These are phyloP conservation scores for Lasius platythorax DNA, from an alignment of 2,888 invertebrate species.

Conservation along the genomic window DNA sequence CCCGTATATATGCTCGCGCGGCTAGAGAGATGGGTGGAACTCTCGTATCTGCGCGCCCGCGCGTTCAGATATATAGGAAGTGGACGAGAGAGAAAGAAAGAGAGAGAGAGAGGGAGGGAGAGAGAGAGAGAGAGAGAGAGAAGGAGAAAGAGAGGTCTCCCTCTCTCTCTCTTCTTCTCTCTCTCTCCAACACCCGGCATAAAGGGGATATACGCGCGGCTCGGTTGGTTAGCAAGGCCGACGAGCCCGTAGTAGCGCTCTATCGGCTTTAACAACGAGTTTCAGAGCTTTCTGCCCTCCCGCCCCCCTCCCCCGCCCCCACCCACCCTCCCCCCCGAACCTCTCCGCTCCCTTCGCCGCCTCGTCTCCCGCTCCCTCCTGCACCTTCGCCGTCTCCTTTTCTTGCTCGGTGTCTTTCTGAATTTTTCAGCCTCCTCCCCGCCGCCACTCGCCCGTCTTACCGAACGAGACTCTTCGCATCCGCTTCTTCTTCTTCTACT, in stretches of 20 bases:
- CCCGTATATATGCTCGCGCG: slow-evolving; percentile 51
- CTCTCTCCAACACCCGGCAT: slow-evolving; percentile 46
- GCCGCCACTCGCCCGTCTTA: slow-evolving; percentile 8
- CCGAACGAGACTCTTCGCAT: slow-evolving; percentile 43
- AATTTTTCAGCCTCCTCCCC: slow-evolving; percentile 68
- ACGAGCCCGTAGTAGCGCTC: slow-evolving; percentile 63
- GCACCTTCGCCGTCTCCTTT: slow-evolving; percentile 68
- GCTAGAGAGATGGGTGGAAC: slow-evolving; percentile 67
- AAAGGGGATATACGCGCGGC: slow-evolving; percentile 71
- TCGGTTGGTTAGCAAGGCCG: slow-evolving; percentile 55
- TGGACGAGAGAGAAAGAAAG: slow-evolving; percentile 56
- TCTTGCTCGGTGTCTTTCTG: slow-evolving; percentile 72
- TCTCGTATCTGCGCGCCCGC: slow-evolving; percentile 64
- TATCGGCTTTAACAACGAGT: slow-evolving; percentile 78
- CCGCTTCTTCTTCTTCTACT: slow-evolving; percentile 43
- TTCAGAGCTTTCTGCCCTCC: slow-evolving; percentile 67
- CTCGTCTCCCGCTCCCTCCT: slow-evolving; percentile 67
- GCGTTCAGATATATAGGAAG: slow-evolving; percentile 65
- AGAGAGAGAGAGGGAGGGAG: slow-evolving; percentile 31
- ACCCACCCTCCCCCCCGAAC: slow-evolving; percentile 44
- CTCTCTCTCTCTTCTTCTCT: slow-evolving; percentile 29
- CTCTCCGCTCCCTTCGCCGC: slow-evolving; percentile 47
- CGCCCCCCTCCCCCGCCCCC: slow-evolving; percentile 52
- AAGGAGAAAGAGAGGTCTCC: slow-evolving; percentile 23
- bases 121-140: slow-evolving; percentile 35